Evolutionary conservation across 2,797 vertebrate genomes (phyloP), one percentile per base, ranked within the genome.

Genomic region (Characodon lateralis): DNA sequence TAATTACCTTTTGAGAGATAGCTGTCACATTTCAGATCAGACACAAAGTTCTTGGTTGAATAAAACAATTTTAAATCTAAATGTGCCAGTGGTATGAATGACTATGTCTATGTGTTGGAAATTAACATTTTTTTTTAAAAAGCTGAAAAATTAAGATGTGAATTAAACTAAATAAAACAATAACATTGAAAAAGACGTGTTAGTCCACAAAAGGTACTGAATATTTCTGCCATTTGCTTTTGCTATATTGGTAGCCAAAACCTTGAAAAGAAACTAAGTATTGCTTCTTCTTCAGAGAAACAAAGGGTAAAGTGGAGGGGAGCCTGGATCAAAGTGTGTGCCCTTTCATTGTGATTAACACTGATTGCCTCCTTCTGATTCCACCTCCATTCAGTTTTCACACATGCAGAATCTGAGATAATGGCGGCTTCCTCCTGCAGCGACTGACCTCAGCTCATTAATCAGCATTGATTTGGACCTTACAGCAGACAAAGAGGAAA

Each of bases 331-430:
- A 92, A 90, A 86, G 88, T 76, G 61, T 83, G 72, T 78, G 76
- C 76, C 87, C 63, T 89, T 93, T 92, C 80, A 75, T 90, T 82
- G 89, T 89, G 92, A 95, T 95, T 92, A 94, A 88, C 87, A 81
- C 85, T 89, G 88, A 93, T 90, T 93, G 86, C 87, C 89, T 91
- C 87, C 78, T 72, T 82, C 81, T 80, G 84, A 88, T 89, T 93
- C 89, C 74, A 89, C 84, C 83, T 90, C 82, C 79, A 93, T 92
- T 93, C 81, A 82, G 83, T 88, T 88, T 80, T 81, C 85, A 80
- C 72, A 82, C 74, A 68, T 82, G 73, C 80, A 80, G 84, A 61
- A 81, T 85, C 46, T 58, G 71, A 88, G 79, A 89, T 92, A 92
- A 95, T 93, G 83, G 85, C 71, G 12, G 71, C 85, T 79, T 91